Percentiles rank a stretch among this genome's conserved stretches.
Conservation (phyloP, 2,113 vertebrate genomes). For the Anolis carolinensis region DNA sequence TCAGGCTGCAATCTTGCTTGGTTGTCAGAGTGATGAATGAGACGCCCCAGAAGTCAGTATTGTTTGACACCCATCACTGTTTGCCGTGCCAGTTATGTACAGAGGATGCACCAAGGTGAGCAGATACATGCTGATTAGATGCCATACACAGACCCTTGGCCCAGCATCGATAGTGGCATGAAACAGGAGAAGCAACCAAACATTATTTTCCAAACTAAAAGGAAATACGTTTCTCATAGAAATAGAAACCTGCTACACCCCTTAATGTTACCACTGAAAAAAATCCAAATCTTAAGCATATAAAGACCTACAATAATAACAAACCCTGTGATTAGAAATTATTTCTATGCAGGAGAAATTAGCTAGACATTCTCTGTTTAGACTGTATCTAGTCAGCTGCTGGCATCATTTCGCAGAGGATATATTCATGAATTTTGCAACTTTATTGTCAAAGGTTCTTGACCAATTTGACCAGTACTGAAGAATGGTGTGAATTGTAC, state of each 20-base stretch:
- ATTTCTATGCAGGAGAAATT: not conserved
- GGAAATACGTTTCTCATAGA: not conserved
- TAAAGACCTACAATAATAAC: not conserved
- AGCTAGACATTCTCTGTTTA: not conserved
- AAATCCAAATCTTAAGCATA: not conserved
- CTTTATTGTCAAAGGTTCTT: not conserved
- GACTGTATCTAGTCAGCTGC: no score
- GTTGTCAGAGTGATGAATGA: conserved; percentile 29
- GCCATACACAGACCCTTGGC: not conserved
- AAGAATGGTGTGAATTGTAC: not conserved
- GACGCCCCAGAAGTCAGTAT: not conserved
- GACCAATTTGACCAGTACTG: not conserved
- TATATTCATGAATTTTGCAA: not conserved
- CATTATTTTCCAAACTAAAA: not conserved
- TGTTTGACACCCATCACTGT: not conserved
- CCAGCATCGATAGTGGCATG: not conserved
- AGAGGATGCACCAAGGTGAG: not conserved
- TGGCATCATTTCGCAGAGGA: not conserved
- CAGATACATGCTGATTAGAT: conserved; percentile 18
- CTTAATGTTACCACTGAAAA: not conserved
- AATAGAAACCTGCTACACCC: not conserved
- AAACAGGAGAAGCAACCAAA: not conserved
- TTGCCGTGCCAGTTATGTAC: not conserved
- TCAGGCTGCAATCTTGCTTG: not conserved
- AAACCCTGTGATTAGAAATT: not conserved